Evolutionary conservation across 2,797 vertebrate species (phyloP).

Genomic region (Alfaro cultratus): DNA sequence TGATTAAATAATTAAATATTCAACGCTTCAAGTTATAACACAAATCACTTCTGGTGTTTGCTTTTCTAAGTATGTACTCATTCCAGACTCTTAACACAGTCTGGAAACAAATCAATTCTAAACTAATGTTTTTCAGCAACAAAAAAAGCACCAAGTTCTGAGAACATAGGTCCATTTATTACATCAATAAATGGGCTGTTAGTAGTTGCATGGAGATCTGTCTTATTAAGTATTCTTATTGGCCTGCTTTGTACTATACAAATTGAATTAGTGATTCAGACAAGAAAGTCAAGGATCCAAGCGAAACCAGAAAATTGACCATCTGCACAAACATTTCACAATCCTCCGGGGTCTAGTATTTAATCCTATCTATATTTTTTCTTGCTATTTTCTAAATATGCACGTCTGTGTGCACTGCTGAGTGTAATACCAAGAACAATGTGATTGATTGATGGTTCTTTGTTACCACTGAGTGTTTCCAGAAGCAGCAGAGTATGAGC

Average conservation of each 20-base stretch:
- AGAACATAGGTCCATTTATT: not conserved
- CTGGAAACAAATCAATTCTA: not conserved
- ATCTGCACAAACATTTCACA: not conserved
- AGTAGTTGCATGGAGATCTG: not conserved
- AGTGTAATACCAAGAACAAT: not conserved
- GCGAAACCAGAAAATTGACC: not conserved
- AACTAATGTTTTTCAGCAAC: not conserved
- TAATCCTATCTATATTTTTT: constrained; percentile 10
- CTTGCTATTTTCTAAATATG: constrained; percentile 7
- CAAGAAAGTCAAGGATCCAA: not conserved
- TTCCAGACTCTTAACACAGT: not conserved
- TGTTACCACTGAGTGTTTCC: constrained; percentile 9
- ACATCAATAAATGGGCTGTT: not conserved
- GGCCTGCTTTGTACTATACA: not conserved
- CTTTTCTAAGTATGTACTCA: not conserved
- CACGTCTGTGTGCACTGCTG: not conserved
- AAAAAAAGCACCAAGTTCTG: not conserved
- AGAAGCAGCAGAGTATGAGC: constrained; percentile 15
- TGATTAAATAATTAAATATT: constrained; percentile 1
- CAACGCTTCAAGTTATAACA: not conserved
- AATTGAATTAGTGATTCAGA: not conserved
- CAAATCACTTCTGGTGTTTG: not conserved
- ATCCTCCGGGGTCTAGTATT: not conserved
- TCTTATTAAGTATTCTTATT: not conserved
- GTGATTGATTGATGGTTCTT: constrained; percentile 27